Evolutionary conservation across 2,888 invertebrate species (phyloP).

Genomic region (Cylloceria caligata): DNA sequence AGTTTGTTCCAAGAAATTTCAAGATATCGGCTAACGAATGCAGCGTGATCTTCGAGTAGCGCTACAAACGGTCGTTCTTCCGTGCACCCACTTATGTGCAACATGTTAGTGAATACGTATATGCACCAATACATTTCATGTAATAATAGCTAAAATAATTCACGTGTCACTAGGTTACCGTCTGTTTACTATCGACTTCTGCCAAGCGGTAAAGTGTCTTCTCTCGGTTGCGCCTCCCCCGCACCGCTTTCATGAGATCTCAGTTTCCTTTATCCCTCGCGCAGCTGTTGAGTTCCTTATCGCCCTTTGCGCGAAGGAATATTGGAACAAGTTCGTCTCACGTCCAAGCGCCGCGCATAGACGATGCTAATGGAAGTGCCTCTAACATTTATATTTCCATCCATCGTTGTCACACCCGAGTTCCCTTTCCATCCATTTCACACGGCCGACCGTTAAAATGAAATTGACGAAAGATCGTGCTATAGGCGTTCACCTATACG

Average conservation of each 20-base stretch:
- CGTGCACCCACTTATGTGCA: slow-evolving; percentile 12
- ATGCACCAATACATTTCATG: slow-evolving; percentile 41
- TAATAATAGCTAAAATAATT: slow-evolving; percentile 68
- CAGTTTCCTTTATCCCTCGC: slow-evolving; percentile 20
- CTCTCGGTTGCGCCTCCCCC: slow-evolving; percentile 30
- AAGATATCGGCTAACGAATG: slow-evolving; percentile 3
- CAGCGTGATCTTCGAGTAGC: slow-evolving; percentile 20
- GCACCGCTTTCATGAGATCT: slow-evolving; percentile 18
- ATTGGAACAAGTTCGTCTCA: slow-evolving; percentile 7
- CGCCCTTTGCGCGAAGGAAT: not conserved
- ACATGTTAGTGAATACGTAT: slow-evolving; percentile 3
- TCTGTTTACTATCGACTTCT: slow-evolving; percentile 64
- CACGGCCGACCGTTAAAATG: slow-evolving; percentile 13
- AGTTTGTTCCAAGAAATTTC: slow-evolving; percentile 53
- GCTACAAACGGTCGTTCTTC: slow-evolving; percentile 51
- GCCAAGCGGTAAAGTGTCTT: slow-evolving; percentile 59
- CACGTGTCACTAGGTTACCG: slow-evolving; percentile 67
- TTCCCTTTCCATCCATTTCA: slow-evolving; percentile 4
- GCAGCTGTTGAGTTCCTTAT: not conserved
- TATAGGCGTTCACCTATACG: not conserved
- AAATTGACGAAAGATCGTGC: slow-evolving; percentile 24
- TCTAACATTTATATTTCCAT: slow-evolving; percentile 37
- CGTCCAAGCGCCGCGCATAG: not conserved
- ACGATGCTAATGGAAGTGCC: not conserved
- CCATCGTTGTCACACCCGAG: slow-evolving; percentile 10